Evolutionary conservation across 2,888 invertebrate genomes (phyloP).

Genomic region (Argyresthia goedartella): DNA sequence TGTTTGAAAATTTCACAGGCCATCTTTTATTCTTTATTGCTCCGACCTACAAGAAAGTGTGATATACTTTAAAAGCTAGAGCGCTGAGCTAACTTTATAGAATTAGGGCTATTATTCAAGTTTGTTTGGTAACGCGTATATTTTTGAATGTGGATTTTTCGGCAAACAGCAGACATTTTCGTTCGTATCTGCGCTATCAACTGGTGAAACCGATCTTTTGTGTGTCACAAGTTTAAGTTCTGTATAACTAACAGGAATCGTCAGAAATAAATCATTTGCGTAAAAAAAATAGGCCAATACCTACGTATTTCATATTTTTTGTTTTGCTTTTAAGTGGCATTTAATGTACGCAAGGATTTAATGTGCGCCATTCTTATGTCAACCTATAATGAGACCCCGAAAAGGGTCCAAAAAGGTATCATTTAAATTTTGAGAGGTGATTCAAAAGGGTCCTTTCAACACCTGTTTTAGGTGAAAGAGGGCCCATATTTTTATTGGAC

Average conservation of each 20-base stretch:
- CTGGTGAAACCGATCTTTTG: too few relatives aligned
- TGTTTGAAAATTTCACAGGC: conserved; percentile 1
- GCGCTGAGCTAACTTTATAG: too few relatives aligned
- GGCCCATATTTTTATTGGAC: neutral
- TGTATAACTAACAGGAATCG: too few relatives aligned
- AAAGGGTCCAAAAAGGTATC: conserved; percentile 21
- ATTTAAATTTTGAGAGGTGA: conserved; percentile 17
- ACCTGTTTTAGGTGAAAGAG: conserved; percentile 18
- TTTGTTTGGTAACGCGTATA: too few relatives aligned
- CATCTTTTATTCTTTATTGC: conserved; percentile 5
- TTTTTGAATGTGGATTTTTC: too few relatives aligned
- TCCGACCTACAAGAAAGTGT: neutral
- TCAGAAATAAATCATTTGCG: too few relatives aligned
- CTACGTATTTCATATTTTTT: too few relatives aligned
- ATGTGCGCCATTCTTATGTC: conserved; percentile 1
- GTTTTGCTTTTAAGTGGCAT: neutral
- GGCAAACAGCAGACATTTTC: neutral
- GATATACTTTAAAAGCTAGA: too few relatives aligned
- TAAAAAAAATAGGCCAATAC: too few relatives aligned
- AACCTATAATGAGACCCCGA: neutral
- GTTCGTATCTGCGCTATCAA: too few relatives aligned
- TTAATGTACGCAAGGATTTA: neutral
- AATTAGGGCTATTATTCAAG: too few relatives aligned
- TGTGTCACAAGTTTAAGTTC: too few relatives aligned
- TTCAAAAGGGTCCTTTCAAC: conserved; percentile 19